Evolutionary conservation across 53 echinoderm and acorn worm genomes (phyloP).

Genomic region (Henricia sp.): DNA sequence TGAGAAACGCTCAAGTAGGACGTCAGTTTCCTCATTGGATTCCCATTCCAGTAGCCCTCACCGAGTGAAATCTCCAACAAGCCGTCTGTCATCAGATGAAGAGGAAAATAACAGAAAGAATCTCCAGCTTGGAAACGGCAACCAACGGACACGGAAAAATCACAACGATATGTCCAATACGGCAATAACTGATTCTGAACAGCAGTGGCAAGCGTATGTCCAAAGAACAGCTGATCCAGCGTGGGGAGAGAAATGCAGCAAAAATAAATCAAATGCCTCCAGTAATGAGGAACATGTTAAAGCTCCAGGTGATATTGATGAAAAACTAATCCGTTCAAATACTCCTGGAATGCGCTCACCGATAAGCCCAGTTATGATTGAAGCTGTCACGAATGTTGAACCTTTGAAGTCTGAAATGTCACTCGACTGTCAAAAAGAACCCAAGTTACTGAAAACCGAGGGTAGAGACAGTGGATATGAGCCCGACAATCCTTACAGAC

Average conservation of each 20-base stretch:
- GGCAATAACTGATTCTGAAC: conserved; percentile 12
- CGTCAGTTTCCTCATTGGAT: conserved; percentile 54
- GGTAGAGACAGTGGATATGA: conserved; percentile 49
- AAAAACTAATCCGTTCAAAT: conserved; percentile 46
- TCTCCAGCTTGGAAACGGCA: conserved; percentile 53
- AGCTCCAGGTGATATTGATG: conserved; percentile 59
- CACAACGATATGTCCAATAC: conserved; percentile 69
- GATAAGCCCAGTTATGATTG: conserved; percentile 68
- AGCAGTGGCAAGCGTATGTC: conserved; percentile 37
- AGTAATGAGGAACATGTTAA: conserved; percentile 37
- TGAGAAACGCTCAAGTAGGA: conserved; percentile 41
- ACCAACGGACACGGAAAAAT: conserved; percentile 78
- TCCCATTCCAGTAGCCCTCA: conserved; percentile 46
- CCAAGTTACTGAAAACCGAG: conserved; percentile 33
- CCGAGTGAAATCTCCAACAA: conserved; percentile 45
- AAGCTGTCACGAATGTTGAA: conserved; percentile 58
- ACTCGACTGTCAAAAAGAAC: conserved; percentile 19
- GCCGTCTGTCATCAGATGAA: conserved; percentile 47
- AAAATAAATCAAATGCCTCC: neutral
- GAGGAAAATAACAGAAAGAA: conserved; percentile 59
- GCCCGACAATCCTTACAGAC: conserved; percentile 38
- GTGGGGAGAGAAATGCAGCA: conserved; percentile 18
- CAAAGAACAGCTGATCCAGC: conserved; percentile 33
- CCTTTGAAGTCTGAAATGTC: conserved; percentile 28
- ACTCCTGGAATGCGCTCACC: conserved; percentile 72